Base-by-base conservation (phyloP, 2,888 invertebrate species). In the Orchesella flavescens region DNA sequence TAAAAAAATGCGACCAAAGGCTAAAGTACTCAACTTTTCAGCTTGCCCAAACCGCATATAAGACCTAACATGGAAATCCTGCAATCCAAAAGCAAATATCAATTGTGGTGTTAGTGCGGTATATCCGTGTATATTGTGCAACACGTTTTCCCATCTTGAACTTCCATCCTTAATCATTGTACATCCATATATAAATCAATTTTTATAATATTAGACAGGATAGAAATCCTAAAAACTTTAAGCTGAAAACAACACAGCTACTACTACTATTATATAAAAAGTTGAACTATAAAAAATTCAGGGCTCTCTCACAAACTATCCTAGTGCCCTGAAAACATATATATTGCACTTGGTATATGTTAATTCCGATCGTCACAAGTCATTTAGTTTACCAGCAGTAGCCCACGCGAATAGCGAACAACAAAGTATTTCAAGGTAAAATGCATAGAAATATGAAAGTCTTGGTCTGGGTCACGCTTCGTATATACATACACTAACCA, bases 391-490 rank as follows among this genome's bases (percentile, higher is more conserved):
- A 63, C 49, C n/a, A 61, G 66, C 24, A 53, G 65, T 17, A 55
- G 44, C 7, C 17, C 19, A 46, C 46, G 1, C 43, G 46, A 66
- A 44, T 66, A 43, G 13, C 13, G 4, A 53, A 17, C 21, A 21
- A 24, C 53, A 65, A 79, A 80, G 80, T 80, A 74, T 80, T 80
- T 74, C 80, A 80, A 80, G 80, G 81, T 61, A 73, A 81, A 23
- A 78, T 21, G 0, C 46, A 46, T 9, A 53, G 19, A 66, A 81
- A 59, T 59, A 68, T 81, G 81, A 81, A 75, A 80, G 80, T 80
- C 74, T 80, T 74, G 80, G 80, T 68, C 80, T 80, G 80, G 80
- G 80, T 80, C 80, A 80, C n/a, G n/a, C n/a, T n/a, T 23, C 19
- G 2, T n/a, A n/a, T n/a, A n/a, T n/a, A n/a, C n/a, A n/a, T n/a